Evolutionary conservation across 23 tunicate species (phyloP), one percentile per base, ranked within the genome.

Genomic region (Clavelina lepadiformis): DNA sequence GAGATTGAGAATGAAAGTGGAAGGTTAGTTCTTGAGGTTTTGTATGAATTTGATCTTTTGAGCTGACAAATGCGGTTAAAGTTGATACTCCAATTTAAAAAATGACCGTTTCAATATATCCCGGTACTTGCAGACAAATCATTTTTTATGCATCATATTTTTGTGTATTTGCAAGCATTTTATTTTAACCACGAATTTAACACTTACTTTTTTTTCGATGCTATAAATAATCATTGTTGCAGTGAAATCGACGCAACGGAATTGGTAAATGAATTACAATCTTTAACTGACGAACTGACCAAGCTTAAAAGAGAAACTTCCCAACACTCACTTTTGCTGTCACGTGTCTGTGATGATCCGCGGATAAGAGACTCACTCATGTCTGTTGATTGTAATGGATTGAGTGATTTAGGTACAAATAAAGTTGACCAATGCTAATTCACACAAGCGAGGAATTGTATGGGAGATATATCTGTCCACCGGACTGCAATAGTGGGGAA

Each of bases 221-320:
- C n/a, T n/a, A n/a, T n/a, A n/a, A n/a, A n/a, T n/a, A n/a, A n/a
- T 41, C 11, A 41, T 15, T 8, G 49, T 41, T 46, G 28, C 57
- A 56, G 66, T 44, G 82, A 76, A 20, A 23, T 65, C 0, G 73
- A 76, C 18, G 57, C 73, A 3, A 19, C 38, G n/a, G 82, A 76
- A 25, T 31, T 76, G 28, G 32, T 76, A 5, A 25, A 5, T 20
- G 82, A 66, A 53, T 62, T 76, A 7, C 61, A 34, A 3, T 55
- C 66, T 1, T 45, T 76, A 8, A 76, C 82, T 0, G 53, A 76
- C 1, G 82, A 76, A 35, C 55, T 76, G 20, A 31, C 38, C 28
- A 15, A 26, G 29, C 61, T 69, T 6, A 79, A 79, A 26, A n/a
- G 46, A 60, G 61, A 70, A 36, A 35, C 82, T 1, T 53, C 65